These are phyloP conservation scores for Steinernema hermaphroditum DNA, from an alignment of 2,888 invertebrate genomes.

Conservation along the genomic window DNA sequence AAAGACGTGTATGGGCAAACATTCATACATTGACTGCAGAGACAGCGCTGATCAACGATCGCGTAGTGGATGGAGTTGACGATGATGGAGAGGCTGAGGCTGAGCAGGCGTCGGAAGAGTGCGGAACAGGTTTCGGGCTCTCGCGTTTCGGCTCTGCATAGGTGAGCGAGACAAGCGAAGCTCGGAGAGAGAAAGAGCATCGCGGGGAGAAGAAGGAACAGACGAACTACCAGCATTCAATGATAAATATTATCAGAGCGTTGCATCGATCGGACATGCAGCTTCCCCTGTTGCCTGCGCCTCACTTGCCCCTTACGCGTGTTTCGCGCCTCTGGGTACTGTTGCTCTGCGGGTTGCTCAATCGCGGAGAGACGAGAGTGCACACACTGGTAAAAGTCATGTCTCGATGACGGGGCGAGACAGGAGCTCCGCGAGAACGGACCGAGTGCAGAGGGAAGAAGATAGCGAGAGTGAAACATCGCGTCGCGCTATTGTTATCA, in stretches of 20 bases:
- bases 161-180: constrained; percentile 23
- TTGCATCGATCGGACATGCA: constrained; percentile 11
- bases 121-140: constrained; percentile 30
- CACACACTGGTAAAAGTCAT: constrained; percentile 25
- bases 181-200: constrained; percentile 19
- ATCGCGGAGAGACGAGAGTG: neutral
- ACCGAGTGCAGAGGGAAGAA: constrained; percentile 4
- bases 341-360: neutral
- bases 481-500: constrained; percentile 29
- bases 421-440: neutral
- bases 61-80: constrained; percentile 31
- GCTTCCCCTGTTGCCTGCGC: constrained; percentile 9
- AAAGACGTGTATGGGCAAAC: constrained; percentile 31
- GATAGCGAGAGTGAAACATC: constrained; percentile 24
- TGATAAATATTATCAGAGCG: constrained; percentile 30
- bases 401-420: neutral
- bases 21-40: constrained; percentile 28
- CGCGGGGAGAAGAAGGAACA: constrained; percentile 23
- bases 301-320: neutral
- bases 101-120: constrained; percentile 29
- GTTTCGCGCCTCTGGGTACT: constrained; percentile 22
- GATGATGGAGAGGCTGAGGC: constrained; percentile 28
- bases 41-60: constrained; percentile 27
- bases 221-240: constrained; percentile 30
- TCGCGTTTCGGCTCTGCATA: constrained; percentile 29